These are phyloP conservation scores for Plebejus anna DNA, from an alignment of 2,888 invertebrate genomes.

Conservation along the genomic window DNA sequence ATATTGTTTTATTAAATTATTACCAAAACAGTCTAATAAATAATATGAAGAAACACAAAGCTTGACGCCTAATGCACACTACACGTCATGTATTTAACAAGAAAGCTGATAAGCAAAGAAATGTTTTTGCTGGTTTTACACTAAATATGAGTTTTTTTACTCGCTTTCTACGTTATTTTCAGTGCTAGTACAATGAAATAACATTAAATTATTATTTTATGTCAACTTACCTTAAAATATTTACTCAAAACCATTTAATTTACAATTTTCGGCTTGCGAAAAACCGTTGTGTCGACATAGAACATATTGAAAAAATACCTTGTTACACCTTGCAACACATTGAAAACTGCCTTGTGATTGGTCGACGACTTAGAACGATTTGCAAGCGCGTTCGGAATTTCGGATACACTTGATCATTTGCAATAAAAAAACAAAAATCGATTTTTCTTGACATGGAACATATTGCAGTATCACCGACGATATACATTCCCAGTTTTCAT, in stretches of 20 bases:
- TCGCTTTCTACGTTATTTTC: slow-evolving; percentile 1
- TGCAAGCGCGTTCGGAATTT: slow-evolving; percentile 1
- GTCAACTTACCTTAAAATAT: not conserved
- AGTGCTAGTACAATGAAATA: slow-evolving; percentile 1
- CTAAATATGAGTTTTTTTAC: slow-evolving; percentile 1
- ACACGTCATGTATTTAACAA: not conserved
- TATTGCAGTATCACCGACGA: slow-evolving; percentile 1
- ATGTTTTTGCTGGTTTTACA: slow-evolving; percentile 1
- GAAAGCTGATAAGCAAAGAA: not conserved
- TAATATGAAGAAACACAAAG: not conserved
- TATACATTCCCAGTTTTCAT: not conserved
- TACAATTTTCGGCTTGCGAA: not conserved
- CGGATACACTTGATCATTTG: slow-evolving; percentile 1
- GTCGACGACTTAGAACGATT: slow-evolving; percentile 1
- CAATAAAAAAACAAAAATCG: slow-evolving; percentile 1
- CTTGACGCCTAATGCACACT: not conserved
- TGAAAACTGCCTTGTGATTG: slow-evolving; percentile 1
- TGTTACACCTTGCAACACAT: not conserved
- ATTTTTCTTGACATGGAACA: not conserved
- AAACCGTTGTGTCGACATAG: not conserved
- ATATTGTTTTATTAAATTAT: not conserved
- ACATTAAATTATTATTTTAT: slow-evolving; percentile 1
- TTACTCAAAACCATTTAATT: not conserved
- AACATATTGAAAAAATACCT: not conserved
- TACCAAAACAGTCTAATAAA: not conserved